A percentile compares a stretch with the other conserved stretches of the same genome.
phyloP scores from a whole-genome alignment of 2,888 invertebrate genomes.

The Acrocyrtus sp. region DNA sequence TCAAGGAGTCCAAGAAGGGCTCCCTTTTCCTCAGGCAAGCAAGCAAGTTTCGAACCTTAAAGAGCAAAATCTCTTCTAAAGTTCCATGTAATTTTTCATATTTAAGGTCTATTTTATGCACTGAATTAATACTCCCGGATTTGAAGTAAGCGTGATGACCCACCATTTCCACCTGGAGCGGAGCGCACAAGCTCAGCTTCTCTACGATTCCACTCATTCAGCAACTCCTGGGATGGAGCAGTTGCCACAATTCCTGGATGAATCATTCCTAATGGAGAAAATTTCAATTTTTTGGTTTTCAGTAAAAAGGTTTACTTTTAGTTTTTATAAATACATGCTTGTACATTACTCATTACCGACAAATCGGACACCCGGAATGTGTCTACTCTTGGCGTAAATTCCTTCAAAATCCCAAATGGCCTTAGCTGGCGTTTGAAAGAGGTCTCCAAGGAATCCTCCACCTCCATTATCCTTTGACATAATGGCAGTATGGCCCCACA shows the following conservation, averaged over 20 bases:
- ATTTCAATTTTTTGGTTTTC: too few relatives aligned
- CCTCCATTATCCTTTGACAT: conserved; percentile 37
- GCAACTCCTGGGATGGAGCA: conserved; percentile 49
- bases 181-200: conserved; percentile 41
- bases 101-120: too few relatives aligned
- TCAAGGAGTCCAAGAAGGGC: conserved; percentile 46
- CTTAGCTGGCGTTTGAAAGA: conserved; percentile 43
- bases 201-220: conserved; percentile 51
- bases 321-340: neutral
- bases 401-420: conserved; percentile 59
- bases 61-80: neutral
- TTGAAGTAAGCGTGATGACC: too few relatives aligned
- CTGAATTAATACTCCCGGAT: too few relatives aligned
- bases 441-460: conserved; percentile 51
- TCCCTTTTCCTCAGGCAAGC: conserved; percentile 23
- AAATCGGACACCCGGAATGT: conserved; percentile 56
- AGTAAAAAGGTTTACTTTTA: too few relatives aligned
- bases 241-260: conserved; percentile 53
- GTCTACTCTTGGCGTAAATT: conserved; percentile 54
- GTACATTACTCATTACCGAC: too few relatives aligned
- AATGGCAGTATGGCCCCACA: conserved; percentile 44
- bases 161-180: conserved; percentile 1
- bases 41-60: conserved; percentile 37
- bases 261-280: conserved; percentile 42
- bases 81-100: too few relatives aligned